Conservation (phyloP, 2,888 invertebrate genomes). For the Onchidella celtica region DNA sequence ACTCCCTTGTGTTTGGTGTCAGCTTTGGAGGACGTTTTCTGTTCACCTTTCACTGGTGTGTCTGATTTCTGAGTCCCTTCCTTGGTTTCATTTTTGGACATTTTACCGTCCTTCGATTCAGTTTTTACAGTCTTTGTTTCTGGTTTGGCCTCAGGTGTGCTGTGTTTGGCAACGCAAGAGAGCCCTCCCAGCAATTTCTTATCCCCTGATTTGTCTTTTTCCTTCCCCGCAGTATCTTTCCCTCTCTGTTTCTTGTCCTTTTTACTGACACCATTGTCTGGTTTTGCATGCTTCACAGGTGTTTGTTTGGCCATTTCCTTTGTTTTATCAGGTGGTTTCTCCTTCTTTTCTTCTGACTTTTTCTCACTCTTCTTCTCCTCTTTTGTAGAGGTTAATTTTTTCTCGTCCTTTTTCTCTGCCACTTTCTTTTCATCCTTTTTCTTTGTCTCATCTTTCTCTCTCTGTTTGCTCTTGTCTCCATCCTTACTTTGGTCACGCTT, state of each 20-base stretch:
- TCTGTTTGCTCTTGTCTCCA: constrained; percentile 46
- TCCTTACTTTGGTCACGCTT: constrained; percentile 55
- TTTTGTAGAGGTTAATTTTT: constrained; percentile 32
- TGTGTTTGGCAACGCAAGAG: constrained; percentile 29
- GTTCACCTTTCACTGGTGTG: constrained; percentile 47
- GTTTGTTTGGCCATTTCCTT: constrained; percentile 22
- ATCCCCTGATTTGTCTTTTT: constrained; percentile 37
- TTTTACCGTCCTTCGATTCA: constrained; percentile 41
- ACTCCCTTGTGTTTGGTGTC: constrained; percentile 48
- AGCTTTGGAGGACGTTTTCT: constrained; percentile 49
- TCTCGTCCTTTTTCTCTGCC: constrained; percentile 50
- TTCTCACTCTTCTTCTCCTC: constrained; percentile 56
- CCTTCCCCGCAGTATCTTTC: constrained; percentile 28
- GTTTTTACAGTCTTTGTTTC: constrained; percentile 23
- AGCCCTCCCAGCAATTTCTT: constrained; percentile 31
- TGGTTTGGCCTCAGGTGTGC: constrained; percentile 5
- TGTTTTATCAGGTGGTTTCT: constrained; percentile 51
- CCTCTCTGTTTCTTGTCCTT: constrained; percentile 47
- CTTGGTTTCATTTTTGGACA: constrained; percentile 14
- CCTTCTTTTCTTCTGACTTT: constrained; percentile 47
- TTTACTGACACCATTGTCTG: constrained; percentile 24
- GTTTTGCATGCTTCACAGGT: constrained; percentile 12
- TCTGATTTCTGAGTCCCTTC: constrained; percentile 20
- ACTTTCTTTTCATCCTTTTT: constrained; percentile 58
- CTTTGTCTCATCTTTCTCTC: constrained; percentile 44